Evolutionary conservation across 37 sponge, comb jelly and placozoan genomes (phyloP).

Genomic region (Bolinopsis microptera): DNA sequence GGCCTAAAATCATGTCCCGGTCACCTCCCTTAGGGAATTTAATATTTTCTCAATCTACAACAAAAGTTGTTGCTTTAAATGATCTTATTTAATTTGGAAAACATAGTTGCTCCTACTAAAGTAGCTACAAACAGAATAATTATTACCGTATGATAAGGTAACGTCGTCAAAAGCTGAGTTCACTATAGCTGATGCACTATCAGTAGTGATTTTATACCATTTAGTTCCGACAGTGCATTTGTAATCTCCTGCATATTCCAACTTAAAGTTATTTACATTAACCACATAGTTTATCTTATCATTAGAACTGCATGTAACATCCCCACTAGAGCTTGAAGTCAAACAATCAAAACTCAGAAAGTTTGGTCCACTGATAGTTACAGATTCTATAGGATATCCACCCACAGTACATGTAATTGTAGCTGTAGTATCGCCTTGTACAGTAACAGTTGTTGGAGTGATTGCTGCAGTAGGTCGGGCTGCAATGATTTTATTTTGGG

Average conservation of each 20-base stretch:
- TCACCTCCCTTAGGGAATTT: no score
- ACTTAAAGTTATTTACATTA: background rate
- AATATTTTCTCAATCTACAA: no score
- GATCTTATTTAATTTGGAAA: no score
- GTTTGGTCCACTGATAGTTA: background rate
- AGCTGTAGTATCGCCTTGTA: background rate
- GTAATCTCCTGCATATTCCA: background rate
- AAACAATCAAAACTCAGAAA: background rate
- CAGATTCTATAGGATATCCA: constrained; percentile 37
- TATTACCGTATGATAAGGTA: background rate
- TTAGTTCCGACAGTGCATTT: background rate
- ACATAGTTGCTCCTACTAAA: no score
- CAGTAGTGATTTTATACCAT: constrained; percentile 18
- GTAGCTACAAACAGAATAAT: no score
- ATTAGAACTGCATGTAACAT: background rate
- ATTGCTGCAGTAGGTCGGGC: background rate
- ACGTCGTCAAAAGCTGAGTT: background rate
- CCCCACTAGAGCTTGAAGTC: background rate
- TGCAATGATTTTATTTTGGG: no score
- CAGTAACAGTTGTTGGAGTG: background rate
- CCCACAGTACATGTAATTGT: constrained; percentile 4
- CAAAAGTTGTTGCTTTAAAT: no score
- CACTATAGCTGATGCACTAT: background rate
- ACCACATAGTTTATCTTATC: background rate
- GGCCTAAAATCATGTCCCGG: no score